Evolutionary conservation across 2,113 vertebrate species (phyloP).

Genomic region (Limnothrissa miodon): DNA sequence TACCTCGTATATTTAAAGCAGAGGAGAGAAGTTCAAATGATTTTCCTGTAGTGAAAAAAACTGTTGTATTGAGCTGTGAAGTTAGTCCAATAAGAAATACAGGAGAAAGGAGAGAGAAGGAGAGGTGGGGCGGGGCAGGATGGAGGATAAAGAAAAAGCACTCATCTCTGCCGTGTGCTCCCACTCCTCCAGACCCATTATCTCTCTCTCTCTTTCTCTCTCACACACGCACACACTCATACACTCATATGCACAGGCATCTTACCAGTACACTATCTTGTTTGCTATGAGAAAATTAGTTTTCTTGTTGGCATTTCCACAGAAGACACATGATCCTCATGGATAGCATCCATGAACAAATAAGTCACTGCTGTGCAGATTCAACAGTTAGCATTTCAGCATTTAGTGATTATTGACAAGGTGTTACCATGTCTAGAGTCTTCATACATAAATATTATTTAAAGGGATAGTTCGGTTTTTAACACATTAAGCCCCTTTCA

Average conservation of each 20-base stretch:
- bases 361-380: no score
- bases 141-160: conserved; percentile 3
- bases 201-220: no score
- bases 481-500: no score
- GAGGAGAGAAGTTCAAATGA: neutral
- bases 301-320: neutral
- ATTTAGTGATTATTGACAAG: no score
- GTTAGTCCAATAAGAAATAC: neutral
- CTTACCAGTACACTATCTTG: no score
- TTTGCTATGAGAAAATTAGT: neutral
- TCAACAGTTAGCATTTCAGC: no score
- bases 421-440: no score
- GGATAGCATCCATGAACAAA: neutral
- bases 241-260: neutral
- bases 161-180: neutral
- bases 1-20: neutral
- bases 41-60: neutral
- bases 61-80: neutral
- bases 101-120: neutral
- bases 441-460: no score
- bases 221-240: neutral
- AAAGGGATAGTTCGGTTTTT: no score
- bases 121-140: neutral
- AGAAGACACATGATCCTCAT: neutral
- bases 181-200: neutral